These are phyloP conservation scores for Keiferia lycopersicella DNA, from an alignment of 2,888 invertebrate genomes.

Conservation along the genomic window DNA sequence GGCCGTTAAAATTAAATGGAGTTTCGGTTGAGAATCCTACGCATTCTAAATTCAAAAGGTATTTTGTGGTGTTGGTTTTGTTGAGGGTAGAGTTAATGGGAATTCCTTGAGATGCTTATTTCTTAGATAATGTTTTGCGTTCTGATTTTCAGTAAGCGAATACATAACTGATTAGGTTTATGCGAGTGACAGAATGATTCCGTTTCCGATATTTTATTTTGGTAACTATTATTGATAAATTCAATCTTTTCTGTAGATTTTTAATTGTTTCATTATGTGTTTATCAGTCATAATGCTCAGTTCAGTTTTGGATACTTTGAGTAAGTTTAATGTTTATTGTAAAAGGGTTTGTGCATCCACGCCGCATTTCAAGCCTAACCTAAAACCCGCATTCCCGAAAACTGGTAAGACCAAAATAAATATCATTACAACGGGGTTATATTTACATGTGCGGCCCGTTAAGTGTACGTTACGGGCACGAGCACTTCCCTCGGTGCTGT, in stretches of 20 bases:
- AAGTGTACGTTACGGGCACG: slow-evolving; percentile 54
- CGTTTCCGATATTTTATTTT: too few species aligned
- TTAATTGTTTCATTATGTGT: too few species aligned
- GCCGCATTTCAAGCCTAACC: neutral
- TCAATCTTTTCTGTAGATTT: too few species aligned
- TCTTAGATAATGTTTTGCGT: neutral
- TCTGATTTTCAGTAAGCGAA: neutral
- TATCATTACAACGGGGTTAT: slow-evolving; percentile 41
- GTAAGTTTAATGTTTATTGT: neutral
- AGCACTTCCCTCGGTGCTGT: slow-evolving; percentile 63
- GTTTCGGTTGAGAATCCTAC: slow-evolving; percentile 54
- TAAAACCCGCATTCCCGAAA: neutral
- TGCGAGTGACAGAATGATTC: too few species aligned
- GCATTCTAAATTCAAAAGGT: slow-evolving; percentile 29
- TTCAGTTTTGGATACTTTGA: neutral
- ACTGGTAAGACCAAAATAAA: slow-evolving; percentile 30
- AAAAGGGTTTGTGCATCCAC: too few species aligned
- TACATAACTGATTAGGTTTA: too few species aligned
- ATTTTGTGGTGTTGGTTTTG: slow-evolving; percentile 44
- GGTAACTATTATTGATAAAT: too few species aligned
- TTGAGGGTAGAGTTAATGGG: slow-evolving; percentile 29
- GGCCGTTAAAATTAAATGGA: slow-evolving; percentile 66
- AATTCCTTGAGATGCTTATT: neutral
- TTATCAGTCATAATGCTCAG: too few species aligned
- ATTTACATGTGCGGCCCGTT: slow-evolving; percentile 54